Evolutionary conservation across 1,140 invertebrate genomes (phyloP), one percentile per base, ranked within the genome.

Genomic region (Drosophila biarmipes): DNA sequence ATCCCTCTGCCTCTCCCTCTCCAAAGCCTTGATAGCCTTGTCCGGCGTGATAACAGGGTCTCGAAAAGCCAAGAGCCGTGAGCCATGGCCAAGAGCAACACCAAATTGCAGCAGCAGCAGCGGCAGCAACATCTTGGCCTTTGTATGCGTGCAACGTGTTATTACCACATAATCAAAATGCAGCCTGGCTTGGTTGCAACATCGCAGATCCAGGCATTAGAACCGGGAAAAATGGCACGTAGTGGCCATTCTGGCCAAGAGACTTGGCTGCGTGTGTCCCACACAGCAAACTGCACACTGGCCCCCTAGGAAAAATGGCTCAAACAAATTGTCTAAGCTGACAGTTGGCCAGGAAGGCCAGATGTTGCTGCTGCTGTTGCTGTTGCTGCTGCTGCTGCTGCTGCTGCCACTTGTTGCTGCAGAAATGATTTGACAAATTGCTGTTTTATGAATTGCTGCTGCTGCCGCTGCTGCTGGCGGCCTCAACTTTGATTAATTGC

Each of bases 251-350:
- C 40, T 43, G 40, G 46, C 67, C 69, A 66, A 49, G 43, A 57
- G 77, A 17, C 27, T 57, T 59, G 48, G 31, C 69, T 78, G 71
- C 59, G 66, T 80, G 69, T 84, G 84, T 73, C 66, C 73, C 80
- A 80, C 71, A 78, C 59, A 61, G 52, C 40, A 24, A 10, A 42
- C 17, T 5, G 17, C 40, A 19, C 7, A 19, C 17, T 43, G 40
- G 15, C 17, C 52, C 73, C 38, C 21, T 52, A 27, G 53, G 35
- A 73, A 74, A 86, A 87, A 87, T 87, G 82, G 79, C 84, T 82
- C 76, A 89, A 89, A 89, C 79, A 89, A 89, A 89, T 89, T 89
- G 84, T 89, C 79, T 77, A 89, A 89, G 76, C 84, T 89, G 84
- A 84, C 84, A 89, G 84, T 73, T 84, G 80, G 67, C 72, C 73